phyloP scores from a whole-genome alignment of 2,888 invertebrate species.

The Romanomermis culicivorax region DNA sequence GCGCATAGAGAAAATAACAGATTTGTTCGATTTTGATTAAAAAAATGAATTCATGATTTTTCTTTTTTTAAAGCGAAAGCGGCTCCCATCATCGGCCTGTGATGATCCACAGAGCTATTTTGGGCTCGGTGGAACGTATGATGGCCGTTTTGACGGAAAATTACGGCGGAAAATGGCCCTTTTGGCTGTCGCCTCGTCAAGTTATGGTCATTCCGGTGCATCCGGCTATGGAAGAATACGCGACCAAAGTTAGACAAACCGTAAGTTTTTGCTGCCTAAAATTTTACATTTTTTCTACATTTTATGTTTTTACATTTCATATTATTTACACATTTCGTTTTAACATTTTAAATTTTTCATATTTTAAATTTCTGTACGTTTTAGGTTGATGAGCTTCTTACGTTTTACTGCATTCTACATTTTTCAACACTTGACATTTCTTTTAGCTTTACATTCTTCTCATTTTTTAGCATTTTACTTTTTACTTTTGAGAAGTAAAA shows the following conservation, averaged over 20 bases:
- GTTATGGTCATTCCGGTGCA: slow-evolving; percentile 73
- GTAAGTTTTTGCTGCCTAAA: slow-evolving; percentile 38
- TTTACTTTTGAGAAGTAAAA: no score
- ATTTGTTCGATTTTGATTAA: no score
- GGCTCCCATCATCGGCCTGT: slow-evolving; percentile 80
- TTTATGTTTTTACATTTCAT: not conserved
- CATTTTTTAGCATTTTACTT: no score
- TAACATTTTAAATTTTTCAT: no score
- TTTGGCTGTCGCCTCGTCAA: slow-evolving; percentile 93
- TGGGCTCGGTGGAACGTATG: slow-evolving; percentile 94
- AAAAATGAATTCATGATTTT: no score
- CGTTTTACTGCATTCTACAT: no score
- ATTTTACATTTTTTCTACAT: not conserved
- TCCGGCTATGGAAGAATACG: slow-evolving; percentile 65
- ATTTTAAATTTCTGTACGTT: no score
- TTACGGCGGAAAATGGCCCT: slow-evolving; percentile 97
- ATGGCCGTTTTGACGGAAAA: slow-evolving; percentile 89
- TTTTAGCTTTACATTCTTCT: no score
- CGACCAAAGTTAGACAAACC: slow-evolving; percentile 35
- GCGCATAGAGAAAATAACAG: no score
- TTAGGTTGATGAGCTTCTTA: no score
- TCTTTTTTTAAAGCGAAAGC: slow-evolving; percentile 47
- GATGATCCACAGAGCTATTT: slow-evolving; percentile 86
- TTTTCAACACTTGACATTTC: no score
- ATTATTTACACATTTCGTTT: not conserved